phyloP scores from a whole-genome alignment of 2,113 vertebrate species.

The Melanotaenia duboulayi region DNA sequence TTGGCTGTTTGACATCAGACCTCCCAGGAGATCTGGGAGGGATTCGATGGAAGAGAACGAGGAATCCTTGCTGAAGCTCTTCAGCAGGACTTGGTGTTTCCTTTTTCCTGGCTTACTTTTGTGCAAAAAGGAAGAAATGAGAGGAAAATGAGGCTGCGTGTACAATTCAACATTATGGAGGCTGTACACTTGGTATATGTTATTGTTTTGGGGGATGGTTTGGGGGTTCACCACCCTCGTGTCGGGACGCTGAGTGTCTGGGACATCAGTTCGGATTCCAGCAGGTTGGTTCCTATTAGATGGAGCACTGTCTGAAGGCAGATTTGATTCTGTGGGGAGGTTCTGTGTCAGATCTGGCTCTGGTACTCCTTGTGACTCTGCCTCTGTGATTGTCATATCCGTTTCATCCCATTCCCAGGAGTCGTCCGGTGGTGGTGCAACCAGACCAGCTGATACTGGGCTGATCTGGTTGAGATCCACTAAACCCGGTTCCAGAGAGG shows the following conservation, averaged over 20 bases:
- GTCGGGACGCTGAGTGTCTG: background rate
- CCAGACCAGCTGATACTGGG: conserved; percentile 60
- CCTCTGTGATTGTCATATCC: conserved; percentile 90
- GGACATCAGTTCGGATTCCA: background rate
- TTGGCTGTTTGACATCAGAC: conserved; percentile 64
- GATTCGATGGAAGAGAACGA: conserved; percentile 93
- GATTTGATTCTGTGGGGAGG: conserved; percentile 47
- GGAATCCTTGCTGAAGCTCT: conserved; percentile 91
- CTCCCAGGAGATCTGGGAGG: conserved; percentile 89
- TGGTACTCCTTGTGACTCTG: conserved; percentile 76
- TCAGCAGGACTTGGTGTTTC: conserved; percentile 84
- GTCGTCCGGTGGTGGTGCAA: conserved; percentile 82
- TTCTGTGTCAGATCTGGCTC: conserved; percentile 76
- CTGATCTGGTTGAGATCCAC: conserved; percentile 84
- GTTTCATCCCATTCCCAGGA: conserved; percentile 98
- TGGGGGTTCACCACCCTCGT: background rate
- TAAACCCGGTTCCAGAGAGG: conserved; percentile 88
- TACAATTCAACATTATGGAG: conserved; percentile 88
- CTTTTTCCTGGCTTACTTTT: conserved; percentile 58
- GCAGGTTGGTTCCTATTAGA: background rate
- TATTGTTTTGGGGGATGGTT: conserved; percentile 51
- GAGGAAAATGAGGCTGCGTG: conserved; percentile 80
- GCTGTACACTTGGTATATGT: conserved; percentile 92
- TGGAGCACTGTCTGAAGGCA: background rate
- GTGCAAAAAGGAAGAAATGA: conserved; percentile 37